Conservation (phyloP, 2,113 vertebrate genomes). For the Nansenia antarctica region DNA sequence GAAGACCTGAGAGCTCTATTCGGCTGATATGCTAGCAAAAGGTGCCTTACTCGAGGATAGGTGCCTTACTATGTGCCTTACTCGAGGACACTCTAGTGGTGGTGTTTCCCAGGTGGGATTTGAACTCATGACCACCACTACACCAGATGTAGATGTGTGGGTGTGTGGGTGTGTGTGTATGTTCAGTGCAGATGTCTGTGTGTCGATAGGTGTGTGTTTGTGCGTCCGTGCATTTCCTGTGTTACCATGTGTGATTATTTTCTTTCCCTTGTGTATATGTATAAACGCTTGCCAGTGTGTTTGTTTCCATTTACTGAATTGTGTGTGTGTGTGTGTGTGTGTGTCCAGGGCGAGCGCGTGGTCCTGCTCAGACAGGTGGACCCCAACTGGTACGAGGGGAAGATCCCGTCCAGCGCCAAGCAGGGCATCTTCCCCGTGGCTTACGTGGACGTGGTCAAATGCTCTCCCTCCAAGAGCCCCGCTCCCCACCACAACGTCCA, state of each 20-base stretch:
- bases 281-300: not conserved
- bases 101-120: no score
- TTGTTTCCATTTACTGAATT: not conserved
- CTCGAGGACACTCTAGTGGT: no score
- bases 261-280: not conserved
- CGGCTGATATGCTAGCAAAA: no score
- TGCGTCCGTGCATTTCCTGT: not conserved
- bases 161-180: not conserved
- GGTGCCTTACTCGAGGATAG: no score
- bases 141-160: not conserved
- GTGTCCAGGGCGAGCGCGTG: conserved; percentile 87
- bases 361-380: conserved; percentile 93
- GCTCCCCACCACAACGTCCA: conserved; percentile 72
- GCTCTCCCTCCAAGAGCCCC: conserved; percentile 80
- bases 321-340: not conserved
- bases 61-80: no score
- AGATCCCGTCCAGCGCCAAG: conserved; percentile 88
- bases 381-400: conserved; percentile 98
- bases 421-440: conserved; percentile 98
- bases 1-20: no score
- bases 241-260: conserved; percentile 19
- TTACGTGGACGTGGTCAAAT: conserved; percentile 91
- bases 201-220: no score
- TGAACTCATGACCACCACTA: no score
- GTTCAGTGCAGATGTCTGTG: not conserved